These are phyloP conservation scores for Masnerella sp. DNA, from an alignment of 2,888 invertebrate genomes.

Conservation along the genomic window DNA sequence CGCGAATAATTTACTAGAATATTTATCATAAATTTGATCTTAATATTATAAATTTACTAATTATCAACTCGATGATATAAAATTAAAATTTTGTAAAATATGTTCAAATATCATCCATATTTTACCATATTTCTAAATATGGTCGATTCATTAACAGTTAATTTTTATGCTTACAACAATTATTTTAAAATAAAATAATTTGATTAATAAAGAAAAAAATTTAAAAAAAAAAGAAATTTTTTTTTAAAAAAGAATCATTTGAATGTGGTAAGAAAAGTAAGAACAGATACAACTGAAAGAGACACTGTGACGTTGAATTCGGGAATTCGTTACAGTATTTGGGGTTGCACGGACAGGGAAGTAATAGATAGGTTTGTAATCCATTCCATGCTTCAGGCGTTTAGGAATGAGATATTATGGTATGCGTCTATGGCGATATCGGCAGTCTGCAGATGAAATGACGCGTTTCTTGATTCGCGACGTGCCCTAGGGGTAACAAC, in stretches of 20 bases:
- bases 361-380: constrained; percentile 78
- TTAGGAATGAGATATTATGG: constrained; percentile 78
- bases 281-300: constrained; percentile 38
- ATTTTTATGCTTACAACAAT: too few species aligned
- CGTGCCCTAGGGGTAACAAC: constrained; percentile 72
- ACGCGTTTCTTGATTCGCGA: constrained; percentile 74
- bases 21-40: too few species aligned
- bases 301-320: constrained; percentile 63
- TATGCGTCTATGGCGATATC: constrained; percentile 73
- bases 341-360: constrained; percentile 71
- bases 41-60: too few species aligned
- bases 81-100: too few species aligned
- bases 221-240: constrained; percentile 36
- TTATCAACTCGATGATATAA: too few species aligned
- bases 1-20: too few species aligned
- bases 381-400: constrained; percentile 76
- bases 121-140: too few species aligned
- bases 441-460: constrained; percentile 78
- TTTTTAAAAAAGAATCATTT: constrained; percentile 29
- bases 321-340: constrained; percentile 64
- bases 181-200: too few species aligned
- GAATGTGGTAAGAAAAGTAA: constrained; percentile 24
- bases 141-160: too few species aligned
- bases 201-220: too few species aligned
- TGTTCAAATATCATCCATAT: too few species aligned